phyloP scores from a whole-genome alignment of 2,888 invertebrate genomes.

The Coenonympha glycerion region DNA sequence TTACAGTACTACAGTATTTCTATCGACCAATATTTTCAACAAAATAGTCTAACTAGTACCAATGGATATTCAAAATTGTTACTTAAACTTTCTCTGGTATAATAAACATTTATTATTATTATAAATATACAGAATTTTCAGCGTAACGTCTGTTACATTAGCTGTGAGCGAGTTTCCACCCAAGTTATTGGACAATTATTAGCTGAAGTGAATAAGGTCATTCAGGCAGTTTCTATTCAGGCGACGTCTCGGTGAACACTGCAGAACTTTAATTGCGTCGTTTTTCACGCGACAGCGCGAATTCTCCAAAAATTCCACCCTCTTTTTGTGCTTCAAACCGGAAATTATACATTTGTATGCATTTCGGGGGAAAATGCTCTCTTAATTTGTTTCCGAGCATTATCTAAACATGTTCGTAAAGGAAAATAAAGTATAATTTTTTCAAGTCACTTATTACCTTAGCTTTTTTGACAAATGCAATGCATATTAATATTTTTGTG shows the following conservation, averaged over 20 bases:
- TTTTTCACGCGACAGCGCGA: slow-evolving; percentile 9
- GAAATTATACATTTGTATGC: slow-evolving; percentile 11
- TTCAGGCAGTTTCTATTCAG: background rate
- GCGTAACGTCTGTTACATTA: no score
- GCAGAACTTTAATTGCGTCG: slow-evolving; percentile 8
- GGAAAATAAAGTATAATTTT: background rate
- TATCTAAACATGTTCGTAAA: background rate
- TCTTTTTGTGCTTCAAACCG: slow-evolving; percentile 6
- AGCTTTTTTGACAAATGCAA: no score
- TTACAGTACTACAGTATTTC: no score
- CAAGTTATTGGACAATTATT: background rate
- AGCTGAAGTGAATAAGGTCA: slow-evolving; percentile 1
- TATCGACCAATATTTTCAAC: no score
- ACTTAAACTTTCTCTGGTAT: no score
- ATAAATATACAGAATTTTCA: no score
- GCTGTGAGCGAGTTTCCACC: background rate
- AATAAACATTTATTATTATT: no score
- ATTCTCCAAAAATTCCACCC: slow-evolving; percentile 9
- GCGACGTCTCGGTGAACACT: background rate
- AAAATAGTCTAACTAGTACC: no score
- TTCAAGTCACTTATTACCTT: background rate
- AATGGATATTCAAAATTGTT: no score
- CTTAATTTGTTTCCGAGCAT: slow-evolving; percentile 4
- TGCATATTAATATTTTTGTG: no score
- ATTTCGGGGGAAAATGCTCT: background rate